phyloP scores from a whole-genome alignment of 2,888 invertebrate species.

The Nasonovia ribisnigri region DNA sequence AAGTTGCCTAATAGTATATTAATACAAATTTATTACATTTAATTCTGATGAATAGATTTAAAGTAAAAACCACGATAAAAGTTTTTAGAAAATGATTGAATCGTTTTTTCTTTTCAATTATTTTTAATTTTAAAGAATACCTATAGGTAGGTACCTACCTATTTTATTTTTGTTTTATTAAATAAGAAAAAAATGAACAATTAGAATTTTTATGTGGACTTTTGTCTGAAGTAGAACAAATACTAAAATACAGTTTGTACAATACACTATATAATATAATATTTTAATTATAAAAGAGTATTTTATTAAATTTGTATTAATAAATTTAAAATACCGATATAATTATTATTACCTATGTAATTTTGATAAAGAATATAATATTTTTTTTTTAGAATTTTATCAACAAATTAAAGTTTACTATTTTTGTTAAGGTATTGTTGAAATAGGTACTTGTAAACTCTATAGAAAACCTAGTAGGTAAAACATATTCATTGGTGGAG shows the following conservation, averaged over 20 bases:
- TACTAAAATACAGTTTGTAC: neutral
- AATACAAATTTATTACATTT: neutral
- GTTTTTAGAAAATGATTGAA: slow-evolving; percentile 4
- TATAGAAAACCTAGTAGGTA: neutral
- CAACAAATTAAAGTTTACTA: neutral
- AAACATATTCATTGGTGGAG: neutral
- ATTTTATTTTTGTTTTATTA: neutral
- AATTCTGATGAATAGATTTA: neutral
- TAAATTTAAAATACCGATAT: neutral
- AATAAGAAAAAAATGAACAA: neutral
- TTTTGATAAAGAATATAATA: neutral
- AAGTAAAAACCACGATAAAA: neutral
- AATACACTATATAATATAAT: neutral
- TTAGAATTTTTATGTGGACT: neutral
- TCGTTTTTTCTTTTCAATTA: neutral
- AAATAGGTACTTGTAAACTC: neutral
- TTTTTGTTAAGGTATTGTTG: neutral
- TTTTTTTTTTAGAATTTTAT: neutral
- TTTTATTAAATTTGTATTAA: neutral
- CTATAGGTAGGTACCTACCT: neutral
- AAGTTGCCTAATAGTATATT: neutral
- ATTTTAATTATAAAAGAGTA: neutral
- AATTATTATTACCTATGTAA: neutral
- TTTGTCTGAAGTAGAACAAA: neutral
- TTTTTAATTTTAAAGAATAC: neutral